Evolutionary conservation across 2,888 invertebrate genomes (phyloP), one percentile per base, ranked within the genome.

Genomic region (Linnaemya vulpina): DNA sequence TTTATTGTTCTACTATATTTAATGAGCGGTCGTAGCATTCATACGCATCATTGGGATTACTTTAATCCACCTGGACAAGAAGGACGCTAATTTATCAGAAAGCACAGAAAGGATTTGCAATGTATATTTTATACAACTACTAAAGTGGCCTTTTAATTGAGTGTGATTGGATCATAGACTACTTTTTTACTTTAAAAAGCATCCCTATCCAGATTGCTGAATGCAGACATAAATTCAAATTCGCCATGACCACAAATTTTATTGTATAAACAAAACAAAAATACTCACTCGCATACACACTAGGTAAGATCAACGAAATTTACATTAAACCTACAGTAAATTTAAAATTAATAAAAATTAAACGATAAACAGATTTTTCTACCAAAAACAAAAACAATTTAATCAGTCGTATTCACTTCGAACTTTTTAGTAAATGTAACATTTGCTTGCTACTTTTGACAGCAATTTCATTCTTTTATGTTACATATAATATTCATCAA

Each of bases 41-140:
- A 97, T 90, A 95, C 96, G 88, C 96, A 96, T 91, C 97, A 97
- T 89, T 97, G 97, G 97, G 97, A 97, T 91, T 97, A 95, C 91
- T 96, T 97, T 89, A 97, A 97, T 93, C 97, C 97, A 13, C 97
- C 97, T 10, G 95, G 95, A 84, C 94, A 93, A 51, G 93, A 94
- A 70, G 92, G 92, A 53, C 88, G 91, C 76, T 89, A 89, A 78
- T 88, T 89, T 83, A 20, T 22, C 17, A 3, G 11, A 38, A 43
- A 22, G 15, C 46, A 46, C 13, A 40, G 8, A 13, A 53, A 10
- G 53, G 51, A 30, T 65, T 78, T 70, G 15, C 35, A n/a, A 13
- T 67, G 11, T 46, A 17, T 35, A 30, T 30, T 49, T 65, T 22
- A 74, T 58, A 58, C 63, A 76, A 71, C 30, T 5, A 30, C 51